Conservation (phyloP, 30 jellyfish, hydroid and myxozoan genomes). For the Cassiopea andromeda region DNA sequence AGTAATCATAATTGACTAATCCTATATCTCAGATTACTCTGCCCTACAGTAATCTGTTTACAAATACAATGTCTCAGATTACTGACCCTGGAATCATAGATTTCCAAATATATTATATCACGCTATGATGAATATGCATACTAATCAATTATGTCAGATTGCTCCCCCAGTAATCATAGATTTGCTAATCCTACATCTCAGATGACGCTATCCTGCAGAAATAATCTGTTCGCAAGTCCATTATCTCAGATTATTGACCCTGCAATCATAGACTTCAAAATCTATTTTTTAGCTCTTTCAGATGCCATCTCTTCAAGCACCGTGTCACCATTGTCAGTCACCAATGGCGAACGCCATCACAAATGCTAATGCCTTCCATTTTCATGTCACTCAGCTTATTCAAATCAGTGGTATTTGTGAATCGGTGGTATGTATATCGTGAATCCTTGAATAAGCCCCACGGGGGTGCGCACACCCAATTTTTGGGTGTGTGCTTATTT, state of each 20-base stretch:
- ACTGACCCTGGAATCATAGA: too few species aligned
- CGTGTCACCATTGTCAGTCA: slow-evolving; percentile 18
- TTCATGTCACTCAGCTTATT: slow-evolving; percentile 9
- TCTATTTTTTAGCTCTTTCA: not conserved
- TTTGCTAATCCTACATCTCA: not conserved
- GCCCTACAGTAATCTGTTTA: not conserved
- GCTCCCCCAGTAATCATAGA: not conserved
- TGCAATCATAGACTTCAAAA: too few species aligned
- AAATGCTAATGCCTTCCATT: slow-evolving; percentile 24
- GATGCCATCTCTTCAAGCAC: slow-evolving; percentile 20
- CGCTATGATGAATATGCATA: not conserved
- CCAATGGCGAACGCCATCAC: slow-evolving; percentile 19
- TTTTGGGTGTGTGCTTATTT: too few species aligned
- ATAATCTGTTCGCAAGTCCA: not conserved
- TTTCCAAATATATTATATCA: too few species aligned
- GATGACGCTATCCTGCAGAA: not conserved
- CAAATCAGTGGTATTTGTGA: slow-evolving; percentile 45
- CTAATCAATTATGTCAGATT: not conserved
- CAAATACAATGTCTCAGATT: not conserved
- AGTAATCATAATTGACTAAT: not conserved
- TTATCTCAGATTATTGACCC: not conserved
- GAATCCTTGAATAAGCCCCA: too few species aligned
- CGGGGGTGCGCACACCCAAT: too few species aligned
- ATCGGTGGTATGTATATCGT: slow-evolving; percentile 30
- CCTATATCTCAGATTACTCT: not conserved